Evolutionary conservation across 2,797 vertebrate species (phyloP), one percentile per base, ranked within the genome.

Genomic region (Zenarchopterus dispar): DNA sequence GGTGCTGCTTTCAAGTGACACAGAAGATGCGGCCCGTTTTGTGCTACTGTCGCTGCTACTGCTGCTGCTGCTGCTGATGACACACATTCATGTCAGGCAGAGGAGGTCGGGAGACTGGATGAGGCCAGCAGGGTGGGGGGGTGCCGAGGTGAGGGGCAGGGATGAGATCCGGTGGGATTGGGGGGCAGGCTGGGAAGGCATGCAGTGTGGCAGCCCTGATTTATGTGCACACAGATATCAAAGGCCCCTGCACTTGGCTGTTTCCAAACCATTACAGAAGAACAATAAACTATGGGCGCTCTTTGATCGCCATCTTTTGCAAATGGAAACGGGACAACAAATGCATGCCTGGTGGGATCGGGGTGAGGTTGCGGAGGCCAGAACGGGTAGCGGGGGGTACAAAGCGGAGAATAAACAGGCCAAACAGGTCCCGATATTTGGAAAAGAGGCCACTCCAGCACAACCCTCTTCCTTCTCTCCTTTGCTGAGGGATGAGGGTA

Each of bases 261-360:
- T 91, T 93, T 93, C 88, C 90, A 90, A 89, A 89, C 89, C 90
- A 93, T 91, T 92, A 87, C 89, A 83, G 84, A 89, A 88, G 84
- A 93, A 93, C 88, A 93, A 91, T 92, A 90, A 93, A 90, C 88
- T 72, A 80, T 83, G 82, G 75, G 47, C 56, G 19, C 75, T 67
- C 90, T 91, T 89, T 90, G 89, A 90, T 89, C 78, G 53, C 74
- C 77, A 65, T 75, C 63, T 75, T 83, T 81, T 49, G 64, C 77
- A 63, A 85, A 84, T 71, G 69, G 62, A 77, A 86, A 78, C 68
- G 17, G 81, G 81, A 86, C 87, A 84, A 80, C 77, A 89, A 90
- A 87, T 80, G 87, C 80, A 84, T 77, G 82, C 73, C 78, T 72
- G 61, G 68, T 70, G 68, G 80, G 84, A 77, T 72, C 47, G 21